These are phyloP conservation scores for Drosophila pandora DNA, from an alignment of 1,140 invertebrate genomes.

Conservation along the genomic window DNA sequence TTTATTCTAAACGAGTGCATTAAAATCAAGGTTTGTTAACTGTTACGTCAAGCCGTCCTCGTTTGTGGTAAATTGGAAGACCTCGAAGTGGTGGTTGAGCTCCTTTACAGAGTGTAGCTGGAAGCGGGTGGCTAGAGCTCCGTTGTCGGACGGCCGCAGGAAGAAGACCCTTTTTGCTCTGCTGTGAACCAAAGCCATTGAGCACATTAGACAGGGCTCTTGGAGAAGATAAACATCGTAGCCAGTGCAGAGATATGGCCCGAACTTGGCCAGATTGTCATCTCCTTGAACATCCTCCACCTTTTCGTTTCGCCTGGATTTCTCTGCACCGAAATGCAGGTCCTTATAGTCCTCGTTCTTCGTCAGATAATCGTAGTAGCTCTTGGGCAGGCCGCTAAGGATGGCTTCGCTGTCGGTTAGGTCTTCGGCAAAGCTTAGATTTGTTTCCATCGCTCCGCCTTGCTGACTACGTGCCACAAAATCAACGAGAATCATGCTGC, in stretches of 20 bases:
- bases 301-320: constrained; percentile 43
- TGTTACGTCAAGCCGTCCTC: constrained; percentile 21
- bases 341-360: constrained; percentile 29
- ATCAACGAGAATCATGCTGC: constrained; percentile 93
- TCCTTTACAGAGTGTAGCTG: constrained; percentile 91
- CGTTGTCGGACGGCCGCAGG: constrained; percentile 85
- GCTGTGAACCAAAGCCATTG: constrained; percentile 97
- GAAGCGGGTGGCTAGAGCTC: constrained; percentile 89
- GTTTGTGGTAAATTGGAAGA: constrained; percentile 84
- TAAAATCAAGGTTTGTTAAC: constrained; percentile 48
- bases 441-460: constrained; percentile 88
- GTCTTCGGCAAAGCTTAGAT: constrained; percentile 40
- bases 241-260: constrained; percentile 94
- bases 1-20: constrained; percentile 40
- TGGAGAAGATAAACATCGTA: constrained; percentile 93
- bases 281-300: constrained; percentile 10
- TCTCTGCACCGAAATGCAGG: constrained; percentile 66
- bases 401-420: constrained; percentile 11
- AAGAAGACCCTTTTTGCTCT: constrained; percentile 93
- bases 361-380: constrained; percentile 59
- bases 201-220: constrained; percentile 97
- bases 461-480: constrained; percentile 92
- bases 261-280: constrained; percentile 83
- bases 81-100: constrained; percentile 96
- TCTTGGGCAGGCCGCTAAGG: constrained; percentile 54